Conservation (phyloP, 2,113 vertebrate genomes). For the Lontra canadensis region DNA sequence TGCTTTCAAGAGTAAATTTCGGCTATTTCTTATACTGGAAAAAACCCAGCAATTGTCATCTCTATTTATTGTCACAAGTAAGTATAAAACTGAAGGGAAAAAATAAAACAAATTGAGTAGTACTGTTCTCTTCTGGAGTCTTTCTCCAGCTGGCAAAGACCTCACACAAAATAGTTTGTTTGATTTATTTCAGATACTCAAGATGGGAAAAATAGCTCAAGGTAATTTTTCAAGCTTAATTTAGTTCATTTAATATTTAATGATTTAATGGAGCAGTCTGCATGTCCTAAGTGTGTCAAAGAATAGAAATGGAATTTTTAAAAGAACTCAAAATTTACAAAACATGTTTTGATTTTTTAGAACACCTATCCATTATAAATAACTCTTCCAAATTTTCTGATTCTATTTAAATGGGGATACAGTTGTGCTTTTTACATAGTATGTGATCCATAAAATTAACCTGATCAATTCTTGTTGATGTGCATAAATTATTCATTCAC, state of each 20-base stretch:
- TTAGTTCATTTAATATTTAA: constrained; percentile 86
- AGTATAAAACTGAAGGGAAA: background rate
- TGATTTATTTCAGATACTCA: constrained; percentile 80
- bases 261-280: constrained; percentile 81
- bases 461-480: background rate
- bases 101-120: constrained; percentile 30
- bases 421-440: background rate
- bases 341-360: background rate
- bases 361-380: background rate
- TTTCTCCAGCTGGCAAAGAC: constrained; percentile 15
- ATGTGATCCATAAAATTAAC: background rate
- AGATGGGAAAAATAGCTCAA: constrained; percentile 81
- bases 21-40: background rate
- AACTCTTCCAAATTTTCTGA: background rate
- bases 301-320: constrained; percentile 13
- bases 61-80: constrained; percentile 12
- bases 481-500: background rate
- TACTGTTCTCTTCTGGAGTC: constrained; percentile 61
- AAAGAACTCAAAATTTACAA: background rate
- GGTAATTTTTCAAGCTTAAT: constrained; percentile 84
- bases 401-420: background rate
- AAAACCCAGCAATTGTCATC: background rate
- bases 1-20: constrained; percentile 24
- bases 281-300: constrained; percentile 55
- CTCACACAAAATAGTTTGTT: constrained; percentile 67